A percentile compares a stretch with the other conserved stretches of the same genome.
phyloP scores from a whole-genome alignment of 2,113 vertebrate species.

The Hyperoodon ampullatus region DNA sequence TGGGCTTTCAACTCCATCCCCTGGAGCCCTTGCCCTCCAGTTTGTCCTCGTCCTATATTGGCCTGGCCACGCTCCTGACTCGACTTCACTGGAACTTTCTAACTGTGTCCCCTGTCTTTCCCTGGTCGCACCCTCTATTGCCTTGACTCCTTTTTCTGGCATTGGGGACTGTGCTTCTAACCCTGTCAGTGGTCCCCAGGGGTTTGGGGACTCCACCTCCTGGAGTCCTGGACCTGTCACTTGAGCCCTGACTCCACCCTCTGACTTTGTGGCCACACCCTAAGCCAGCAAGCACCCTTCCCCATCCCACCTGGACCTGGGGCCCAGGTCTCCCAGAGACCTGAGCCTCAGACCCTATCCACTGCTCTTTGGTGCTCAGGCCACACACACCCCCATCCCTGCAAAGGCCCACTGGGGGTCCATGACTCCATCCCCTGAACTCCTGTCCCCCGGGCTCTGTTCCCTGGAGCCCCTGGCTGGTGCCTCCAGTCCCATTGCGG shows the following conservation, averaged over 20 bases:
- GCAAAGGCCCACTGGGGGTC: background rate
- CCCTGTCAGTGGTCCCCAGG: background rate
- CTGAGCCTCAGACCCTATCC: background rate
- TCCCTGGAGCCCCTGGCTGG: background rate
- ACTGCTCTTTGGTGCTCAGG: background rate
- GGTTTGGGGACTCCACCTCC: background rate
- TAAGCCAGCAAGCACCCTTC: background rate
- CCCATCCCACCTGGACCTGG: background rate
- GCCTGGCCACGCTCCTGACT: background rate
- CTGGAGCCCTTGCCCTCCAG: no score
- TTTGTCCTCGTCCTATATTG: background rate
- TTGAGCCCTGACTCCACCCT: background rate
- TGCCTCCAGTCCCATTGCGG: no score
- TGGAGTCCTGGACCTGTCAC: background rate
- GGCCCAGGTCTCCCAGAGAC: background rate
- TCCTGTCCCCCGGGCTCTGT: background rate
- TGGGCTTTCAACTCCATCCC: background rate
- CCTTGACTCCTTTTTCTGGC: conserved; percentile 1
- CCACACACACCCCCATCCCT: background rate
- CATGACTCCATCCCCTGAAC: background rate
- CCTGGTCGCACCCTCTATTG: background rate
- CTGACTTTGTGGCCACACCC: background rate
- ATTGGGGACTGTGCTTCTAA: background rate
- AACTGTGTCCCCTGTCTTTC: background rate
- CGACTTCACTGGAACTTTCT: background rate